Base-by-base conservation (phyloP, 1,140 invertebrate species). In the Caenorhabditis tropicalis region DNA sequence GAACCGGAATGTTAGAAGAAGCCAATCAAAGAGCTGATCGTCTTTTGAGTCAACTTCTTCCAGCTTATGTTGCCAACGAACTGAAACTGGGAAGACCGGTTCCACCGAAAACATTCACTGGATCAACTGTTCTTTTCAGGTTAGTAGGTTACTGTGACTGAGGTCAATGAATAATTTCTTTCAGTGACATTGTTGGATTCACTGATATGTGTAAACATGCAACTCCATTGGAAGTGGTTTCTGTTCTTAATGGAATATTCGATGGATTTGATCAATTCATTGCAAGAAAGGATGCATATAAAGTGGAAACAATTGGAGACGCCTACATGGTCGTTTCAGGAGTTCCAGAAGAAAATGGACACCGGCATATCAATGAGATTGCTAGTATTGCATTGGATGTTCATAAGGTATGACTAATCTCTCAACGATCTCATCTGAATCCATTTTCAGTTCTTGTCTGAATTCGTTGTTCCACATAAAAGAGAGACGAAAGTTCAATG, bases 131-230 rank as follows among this genome's bases (percentile, higher is more conserved):
- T 9, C 36, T 87, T 70, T 87, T 87, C 86, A 86, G 84, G 84
- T 85, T 27, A 51, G 1, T 0, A 19, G 15, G 5, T n/a, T n/a
- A 19, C 21, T 56, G 27, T 56, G 9, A 27, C 21, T 27, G 2
- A 56, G 15, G 10, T 12, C 12, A 12, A 27, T 29, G 4, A 12
- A 29, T 12, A 27, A 12, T 27, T 56, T 56, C 21, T 24, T 97
- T 97, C 93, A 96, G 95, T 31, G 96, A 96, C 29, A 96, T 97
- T 85, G 96, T 96, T 36, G 95, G 95, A 46, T 97, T 97, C 90
- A 94, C 94, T 16, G 70, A 85, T 0, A 86, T 89, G 51, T 89
- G 88, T 85, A 24, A 39, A 19, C 24, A 79, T 49, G 86, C 88
- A 1, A 56, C 65, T 49, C 90, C 91, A 3, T 88, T 92, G 58